phyloP scores from a whole-genome alignment of 2,797 vertebrate species.

The Xiphophorus birchmanni region DNA sequence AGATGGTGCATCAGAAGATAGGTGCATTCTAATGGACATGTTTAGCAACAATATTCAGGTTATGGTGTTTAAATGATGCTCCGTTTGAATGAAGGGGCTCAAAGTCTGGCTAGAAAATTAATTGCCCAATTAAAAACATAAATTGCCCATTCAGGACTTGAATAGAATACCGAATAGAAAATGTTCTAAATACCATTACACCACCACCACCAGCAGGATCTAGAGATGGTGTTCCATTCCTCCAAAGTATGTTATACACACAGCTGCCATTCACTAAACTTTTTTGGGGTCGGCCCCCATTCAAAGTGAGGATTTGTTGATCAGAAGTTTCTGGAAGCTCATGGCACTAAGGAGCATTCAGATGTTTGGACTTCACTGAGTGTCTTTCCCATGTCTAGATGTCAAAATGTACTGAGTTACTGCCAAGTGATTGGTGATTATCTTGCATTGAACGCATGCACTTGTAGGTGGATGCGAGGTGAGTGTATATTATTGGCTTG shows the following conservation, averaged over 20 bases:
- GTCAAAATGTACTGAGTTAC: background rate
- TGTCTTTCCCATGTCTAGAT: background rate
- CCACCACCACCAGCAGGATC: background rate
- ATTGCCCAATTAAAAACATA: no score
- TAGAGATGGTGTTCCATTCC: no score
- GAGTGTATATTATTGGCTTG: background rate
- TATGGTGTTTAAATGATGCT: background rate
- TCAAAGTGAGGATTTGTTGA: no score
- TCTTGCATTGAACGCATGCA: background rate
- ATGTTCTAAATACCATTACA: background rate
- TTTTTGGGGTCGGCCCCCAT: no score
- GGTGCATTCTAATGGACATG: slow-evolving; percentile 9
- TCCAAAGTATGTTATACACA: no score
- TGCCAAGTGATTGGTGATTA: background rate
- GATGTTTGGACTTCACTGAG: background rate
- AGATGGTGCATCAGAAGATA: slow-evolving; percentile 39
- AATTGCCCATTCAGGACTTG: no score
- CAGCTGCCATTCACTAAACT: no score
- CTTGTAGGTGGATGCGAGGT: background rate
- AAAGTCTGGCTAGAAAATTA: background rate
- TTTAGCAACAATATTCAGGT: background rate
- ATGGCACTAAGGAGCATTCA: background rate
- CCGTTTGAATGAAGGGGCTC: background rate
- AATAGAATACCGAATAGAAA: background rate
- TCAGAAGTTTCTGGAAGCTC: background rate